Evolutionary conservation across 2,113 vertebrate species (phyloP).

Genomic region (Eidolon helvum): DNA sequence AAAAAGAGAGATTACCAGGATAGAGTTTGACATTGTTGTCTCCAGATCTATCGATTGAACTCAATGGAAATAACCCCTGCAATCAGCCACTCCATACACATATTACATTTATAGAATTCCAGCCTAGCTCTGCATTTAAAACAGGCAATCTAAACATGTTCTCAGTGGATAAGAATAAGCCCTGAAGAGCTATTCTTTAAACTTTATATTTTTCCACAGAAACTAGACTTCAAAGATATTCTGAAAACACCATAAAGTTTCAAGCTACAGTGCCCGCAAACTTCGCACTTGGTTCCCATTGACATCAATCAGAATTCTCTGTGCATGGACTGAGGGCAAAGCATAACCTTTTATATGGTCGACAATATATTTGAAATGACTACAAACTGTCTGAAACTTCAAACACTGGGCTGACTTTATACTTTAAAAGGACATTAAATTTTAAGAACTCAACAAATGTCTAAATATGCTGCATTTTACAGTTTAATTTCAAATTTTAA

Average conservation of each 20-base stretch:
- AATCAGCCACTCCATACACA: background rate
- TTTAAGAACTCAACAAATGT: slow-evolving; percentile 46
- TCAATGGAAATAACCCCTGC: background rate
- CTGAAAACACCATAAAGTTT: slow-evolving; percentile 61
- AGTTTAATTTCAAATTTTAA: slow-evolving; percentile 49
- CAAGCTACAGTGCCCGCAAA: slow-evolving; percentile 2
- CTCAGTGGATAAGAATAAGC: slow-evolving; percentile 65
- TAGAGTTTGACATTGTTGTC: background rate
- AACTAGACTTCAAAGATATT: slow-evolving; percentile 72
- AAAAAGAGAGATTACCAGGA: background rate
- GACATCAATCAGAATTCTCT: slow-evolving; percentile 71
- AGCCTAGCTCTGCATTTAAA: slow-evolving; percentile 50
- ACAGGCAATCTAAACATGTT: slow-evolving; percentile 59
- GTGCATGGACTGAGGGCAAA: slow-evolving; percentile 56
- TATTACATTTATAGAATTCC: background rate
- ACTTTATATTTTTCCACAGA: slow-evolving; percentile 56
- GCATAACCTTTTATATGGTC: slow-evolving; percentile 50
- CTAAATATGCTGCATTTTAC: background rate
- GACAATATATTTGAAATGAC: slow-evolving; percentile 61
- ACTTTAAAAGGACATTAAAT: slow-evolving; percentile 59
- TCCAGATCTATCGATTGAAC: background rate
- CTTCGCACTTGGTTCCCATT: slow-evolving; percentile 38
- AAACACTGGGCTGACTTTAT: slow-evolving; percentile 60
- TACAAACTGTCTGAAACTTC: slow-evolving; percentile 62
- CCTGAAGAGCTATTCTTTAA: slow-evolving; percentile 61